These are phyloP conservation scores for Epicauta chinensis DNA, from an alignment of 1,140 invertebrate genomes.

Conservation along the genomic window DNA sequence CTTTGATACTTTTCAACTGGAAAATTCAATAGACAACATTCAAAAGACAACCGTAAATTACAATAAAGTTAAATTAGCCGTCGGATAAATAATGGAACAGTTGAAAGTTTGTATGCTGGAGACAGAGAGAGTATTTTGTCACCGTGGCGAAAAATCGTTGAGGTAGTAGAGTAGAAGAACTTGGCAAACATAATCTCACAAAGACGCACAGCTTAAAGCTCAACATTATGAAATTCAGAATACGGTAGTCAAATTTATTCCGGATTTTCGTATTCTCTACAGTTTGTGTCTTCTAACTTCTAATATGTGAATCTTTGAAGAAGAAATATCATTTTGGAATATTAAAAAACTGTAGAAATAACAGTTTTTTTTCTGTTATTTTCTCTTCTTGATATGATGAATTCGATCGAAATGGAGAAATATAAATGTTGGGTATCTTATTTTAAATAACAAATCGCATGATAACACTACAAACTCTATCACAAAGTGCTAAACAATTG, in stretches of 20 bases:
- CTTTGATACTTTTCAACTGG: too few species aligned
- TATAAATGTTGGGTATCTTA: too few species aligned
- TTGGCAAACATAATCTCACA: slow-evolving; percentile 11
- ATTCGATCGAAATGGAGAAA: too few species aligned
- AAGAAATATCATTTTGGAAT: slow-evolving; percentile 17
- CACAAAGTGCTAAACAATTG: neutral
- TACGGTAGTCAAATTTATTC: slow-evolving; percentile 22
- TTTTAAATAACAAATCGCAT: neutral
- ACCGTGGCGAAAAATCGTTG: slow-evolving; percentile 2
- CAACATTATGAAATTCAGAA: slow-evolving; percentile 27
- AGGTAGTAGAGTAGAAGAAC: neutral
- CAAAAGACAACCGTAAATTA: slow-evolving; percentile 9
- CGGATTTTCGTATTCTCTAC: slow-evolving; percentile 19
- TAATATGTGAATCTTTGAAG: slow-evolving; percentile 3
- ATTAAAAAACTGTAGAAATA: too few species aligned
- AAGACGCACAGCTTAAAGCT: slow-evolving; percentile 11
- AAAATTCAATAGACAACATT: too few species aligned
- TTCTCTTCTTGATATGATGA: too few species aligned
- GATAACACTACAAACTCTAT: slow-evolving; percentile 1
- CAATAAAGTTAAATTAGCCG: slow-evolving; percentile 16
- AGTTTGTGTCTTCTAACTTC: neutral
- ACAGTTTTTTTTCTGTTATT: too few species aligned
- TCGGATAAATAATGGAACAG: slow-evolving; percentile 12
- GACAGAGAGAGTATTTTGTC: slow-evolving; percentile 7
- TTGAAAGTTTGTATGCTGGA: slow-evolving; percentile 1